phyloP scores from a whole-genome alignment of 1,140 invertebrate genomes.

The Pogonus chalceus region DNA sequence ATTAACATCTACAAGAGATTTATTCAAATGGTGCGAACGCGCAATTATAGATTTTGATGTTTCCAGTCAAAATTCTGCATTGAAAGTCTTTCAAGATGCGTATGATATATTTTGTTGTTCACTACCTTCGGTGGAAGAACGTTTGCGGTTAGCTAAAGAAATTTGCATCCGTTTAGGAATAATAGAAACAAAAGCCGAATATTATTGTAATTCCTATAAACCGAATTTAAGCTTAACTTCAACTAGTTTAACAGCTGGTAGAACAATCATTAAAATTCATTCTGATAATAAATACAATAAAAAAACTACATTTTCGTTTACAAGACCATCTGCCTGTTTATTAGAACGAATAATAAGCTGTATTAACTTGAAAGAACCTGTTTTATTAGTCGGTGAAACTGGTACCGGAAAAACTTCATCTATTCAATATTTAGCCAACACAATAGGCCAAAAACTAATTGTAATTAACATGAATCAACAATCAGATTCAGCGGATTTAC shows the following conservation, averaged over 20 bases:
- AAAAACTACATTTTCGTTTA: slow-evolving; percentile 64
- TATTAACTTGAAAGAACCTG: slow-evolving; percentile 75
- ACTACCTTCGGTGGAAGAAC: slow-evolving; percentile 48
- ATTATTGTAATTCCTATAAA: slow-evolving; percentile 68
- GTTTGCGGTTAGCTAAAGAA: slow-evolving; percentile 56
- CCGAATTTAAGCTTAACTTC: slow-evolving; percentile 51
- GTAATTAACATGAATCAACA: slow-evolving; percentile 99
- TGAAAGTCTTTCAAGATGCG: slow-evolving; percentile 79
- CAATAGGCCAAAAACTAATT: slow-evolving; percentile 71
- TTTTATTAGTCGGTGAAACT: slow-evolving; percentile 94
- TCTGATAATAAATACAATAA: slow-evolving; percentile 25
- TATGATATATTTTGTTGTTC: slow-evolving; percentile 84
- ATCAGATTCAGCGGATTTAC: slow-evolving; percentile 88
- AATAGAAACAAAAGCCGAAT: slow-evolving; percentile 70
- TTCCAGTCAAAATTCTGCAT: slow-evolving; percentile 58
- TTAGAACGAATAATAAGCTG: slow-evolving; percentile 80
- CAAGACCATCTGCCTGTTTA: slow-evolving; percentile 64
- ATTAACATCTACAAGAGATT: slow-evolving; percentile 72
- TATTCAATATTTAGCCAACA: slow-evolving; percentile 83
- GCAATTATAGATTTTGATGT: slow-evolving; percentile 64
- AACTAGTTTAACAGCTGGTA: slow-evolving; percentile 21
- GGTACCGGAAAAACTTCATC: slow-evolving; percentile 97
- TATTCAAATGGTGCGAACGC: slow-evolving; percentile 86
- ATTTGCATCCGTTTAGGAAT: slow-evolving; percentile 78
- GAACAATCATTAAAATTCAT: slow-evolving; percentile 17